Base-by-base conservation (phyloP, 2,797 vertebrate genomes). In the Odontamblyopus lacepedii region DNA sequence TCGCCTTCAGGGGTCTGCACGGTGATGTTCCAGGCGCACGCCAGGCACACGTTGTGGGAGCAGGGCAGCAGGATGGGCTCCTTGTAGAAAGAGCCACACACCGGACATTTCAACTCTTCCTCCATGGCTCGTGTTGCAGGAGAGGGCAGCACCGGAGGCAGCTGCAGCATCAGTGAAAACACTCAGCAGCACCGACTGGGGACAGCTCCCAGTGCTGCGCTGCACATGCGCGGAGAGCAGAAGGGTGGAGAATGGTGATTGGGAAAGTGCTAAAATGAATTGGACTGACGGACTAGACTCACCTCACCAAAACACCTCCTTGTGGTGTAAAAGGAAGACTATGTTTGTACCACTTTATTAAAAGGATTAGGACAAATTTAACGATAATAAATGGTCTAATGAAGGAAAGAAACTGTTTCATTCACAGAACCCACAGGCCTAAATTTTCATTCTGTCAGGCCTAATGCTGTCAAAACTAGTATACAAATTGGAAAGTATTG, bases 51-150 rank as follows among this genome's bases (percentile, higher is more conserved):
- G 16, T 97, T 99, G 92, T 99, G 97, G 26, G 97, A 98, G 75
- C 97, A 99, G 8, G 97, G 97, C 85, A 98, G 84, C 81, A 98
- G 95, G 82, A 99, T 87, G 63, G 97, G 97, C 72, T 99, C 97
- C 80, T 94, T 94, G 86, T 96, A 98, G 29, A 99, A 93, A 1
- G 96, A 95, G 8, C 97, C 97, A 82, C 97, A 99, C 55, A 99
- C 97, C 0, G 97, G 97, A 83, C 97, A 99, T 92, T 99, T 99
- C 56, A 99, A 90, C 91, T 99, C 97, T 92, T 99, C 97, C 88
- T 99, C 97, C 97, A 99, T 99, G 82, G 87, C 92, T 90, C 74
- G 81, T 38, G 77, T 80, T 19, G 4, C 75, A 27, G 35, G 30
- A 35, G 50, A 63, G 48, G 27, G 19, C 67, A 32, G 77, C 26